Evolutionary conservation across 2,888 invertebrate genomes (phyloP), one percentile per base, ranked within the genome.

Genomic region (Deilephila porcellus): DNA sequence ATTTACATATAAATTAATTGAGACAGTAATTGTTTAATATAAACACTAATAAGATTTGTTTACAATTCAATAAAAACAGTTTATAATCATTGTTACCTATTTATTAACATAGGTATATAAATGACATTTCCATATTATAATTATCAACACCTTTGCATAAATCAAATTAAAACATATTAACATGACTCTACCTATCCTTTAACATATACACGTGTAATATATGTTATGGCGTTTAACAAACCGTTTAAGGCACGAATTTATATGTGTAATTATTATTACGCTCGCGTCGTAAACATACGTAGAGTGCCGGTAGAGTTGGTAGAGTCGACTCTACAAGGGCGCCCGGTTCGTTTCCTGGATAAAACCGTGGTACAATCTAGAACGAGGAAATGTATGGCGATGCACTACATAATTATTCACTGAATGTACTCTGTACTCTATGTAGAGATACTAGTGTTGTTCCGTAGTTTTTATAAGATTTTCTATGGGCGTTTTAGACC

Each of bases 311-410:
- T 74, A 71, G 71, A 74, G 56, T 70, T 71, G 71, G 79, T 76
- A 79, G 81, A 71, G 52, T 59, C 78, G 80, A 79, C 81, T 81
- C 70, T 81, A 86, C 93, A 93, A 93, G 93, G 93, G 93, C 93
- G 85, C 79, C 93, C 84, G 83, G 85, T 93, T 87, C 81, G 86
- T 87, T 93, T 93, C 93, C 93, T 93, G 92, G 71, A 60, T 67
- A 67, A 67, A 11, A 6, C 67, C 45, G 45, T 70, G 25, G 60
- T 72, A 72, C 56, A 29, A 53, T 72, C 72, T 62, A 73, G 70
- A 71, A 73, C 63, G 37, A 73, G 73, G 73, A 73, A 73, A 70
- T 71, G 73, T 32, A 37, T 67, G 32, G 72, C 64, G 72, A 62
- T 64, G 56, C 62, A 56, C 63, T 64, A 64, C 56, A 53, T 72